Base-by-base conservation (phyloP, 2,113 vertebrate genomes). In the Tamias sibiricus region DNA sequence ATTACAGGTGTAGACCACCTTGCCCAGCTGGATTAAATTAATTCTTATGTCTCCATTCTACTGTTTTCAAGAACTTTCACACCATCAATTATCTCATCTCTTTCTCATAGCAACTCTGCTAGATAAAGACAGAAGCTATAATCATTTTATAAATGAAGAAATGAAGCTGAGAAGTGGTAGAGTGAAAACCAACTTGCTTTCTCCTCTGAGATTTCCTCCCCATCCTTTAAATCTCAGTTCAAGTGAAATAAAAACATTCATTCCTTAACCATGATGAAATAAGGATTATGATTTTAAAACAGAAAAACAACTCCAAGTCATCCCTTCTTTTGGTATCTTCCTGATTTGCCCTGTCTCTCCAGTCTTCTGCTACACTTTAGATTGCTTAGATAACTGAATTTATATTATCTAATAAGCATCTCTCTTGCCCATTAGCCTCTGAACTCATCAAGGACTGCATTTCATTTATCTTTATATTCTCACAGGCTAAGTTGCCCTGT, bases 391-490 rank as follows among this genome's bases (percentile, higher is more conserved):
- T 66, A 94, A 92, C 49, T 97, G 12, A 49, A 74, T 44, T 93
- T n/a, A 71, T 20, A 68, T 94, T 77, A 66, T 87, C 40, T 90
- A 68, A 35, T 80, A 77, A 87, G 6, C 47, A 37, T 79, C 35
- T 44, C 8, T 75, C 68, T 86, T 83, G 19, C 10, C 57, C 52
- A 77, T 85, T 71, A 93, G 68, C 40, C 26, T 87, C 52, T 86
- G 35, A 76, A 9, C 19, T 96, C 66, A 91, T 69, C 77, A 87
- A 87, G 17, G 32, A 79, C 22, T 88, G 44, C 49, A 83, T 79
- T 91, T 96, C 19, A 79, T 92, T 95, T 32, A 40, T 80, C 59
- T 88, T 82, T 93, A 49, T 71, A 49, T 54, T 91, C 74, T 93
- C 79, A 86, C 14, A 66, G 32, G 52, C 28, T 71, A 79, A 66